Conservation (phyloP, 1,140 invertebrate species). For the Phthorimaea operculella region DNA sequence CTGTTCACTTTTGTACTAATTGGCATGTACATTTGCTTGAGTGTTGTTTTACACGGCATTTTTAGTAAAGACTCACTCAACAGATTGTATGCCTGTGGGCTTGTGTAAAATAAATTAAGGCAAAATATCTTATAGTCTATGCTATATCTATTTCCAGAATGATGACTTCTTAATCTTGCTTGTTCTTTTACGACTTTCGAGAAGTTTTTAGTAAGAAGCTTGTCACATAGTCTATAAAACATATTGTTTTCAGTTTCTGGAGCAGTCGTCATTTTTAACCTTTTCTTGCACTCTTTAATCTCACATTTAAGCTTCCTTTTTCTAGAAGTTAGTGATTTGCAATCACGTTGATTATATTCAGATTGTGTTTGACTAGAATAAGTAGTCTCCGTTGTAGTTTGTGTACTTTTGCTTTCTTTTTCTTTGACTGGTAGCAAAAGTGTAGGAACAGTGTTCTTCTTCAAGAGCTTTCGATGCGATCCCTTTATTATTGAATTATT, state of each 20-base stretch:
- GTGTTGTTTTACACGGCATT: slow-evolving; percentile 10
- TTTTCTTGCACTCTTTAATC: no score
- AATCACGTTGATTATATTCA: no score
- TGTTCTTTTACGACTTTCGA: slow-evolving; percentile 17
- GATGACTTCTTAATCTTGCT: slow-evolving; percentile 16
- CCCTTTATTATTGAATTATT: no score
- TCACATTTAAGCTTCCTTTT: no score
- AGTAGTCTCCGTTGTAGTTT: no score
- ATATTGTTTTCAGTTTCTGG: slow-evolving; percentile 7
- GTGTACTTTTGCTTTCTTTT: no score
- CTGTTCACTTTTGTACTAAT: slow-evolving; percentile 1
- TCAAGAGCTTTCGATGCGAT: no score
- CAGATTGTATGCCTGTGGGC: slow-evolving; percentile 17
- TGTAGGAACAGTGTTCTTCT: no score
- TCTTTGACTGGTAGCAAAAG: no score
- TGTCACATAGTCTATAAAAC: slow-evolving; percentile 19
- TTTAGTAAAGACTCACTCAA: slow-evolving; percentile 11
- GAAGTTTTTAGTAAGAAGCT: slow-evolving; percentile 17
- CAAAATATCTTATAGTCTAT: slow-evolving; percentile 17
- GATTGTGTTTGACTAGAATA: no score
- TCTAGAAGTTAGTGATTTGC: no score
- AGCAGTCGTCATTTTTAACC: no score
- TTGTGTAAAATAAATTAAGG: slow-evolving; percentile 19
- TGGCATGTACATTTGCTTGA: slow-evolving; percentile 12
- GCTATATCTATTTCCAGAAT: slow-evolving; percentile 12